Percentiles rank a stretch among this genome's conserved stretches.
Evolutionary conservation across 2,113 vertebrate species (phyloP).

Genomic region (Prietella phreatophila): DNA sequence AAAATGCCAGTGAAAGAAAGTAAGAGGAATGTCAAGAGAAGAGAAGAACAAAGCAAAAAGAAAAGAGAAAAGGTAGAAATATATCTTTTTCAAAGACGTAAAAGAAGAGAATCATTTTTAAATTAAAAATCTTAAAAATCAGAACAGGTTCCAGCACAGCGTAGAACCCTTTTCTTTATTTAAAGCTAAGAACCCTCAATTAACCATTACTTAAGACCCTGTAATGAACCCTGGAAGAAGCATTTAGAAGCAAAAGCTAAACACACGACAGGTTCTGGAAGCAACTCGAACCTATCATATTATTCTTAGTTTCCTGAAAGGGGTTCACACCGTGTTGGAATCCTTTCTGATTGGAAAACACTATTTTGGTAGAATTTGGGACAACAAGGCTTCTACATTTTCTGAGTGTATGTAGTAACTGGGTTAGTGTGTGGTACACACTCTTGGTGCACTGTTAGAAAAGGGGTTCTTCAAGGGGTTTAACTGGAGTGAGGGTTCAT

Average conservation of each 20-base stretch:
- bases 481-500: background rate
- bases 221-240: background rate
- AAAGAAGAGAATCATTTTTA: constrained; percentile 18
- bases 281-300: background rate
- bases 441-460: background rate
- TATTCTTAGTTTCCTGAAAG: background rate
- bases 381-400: background rate
- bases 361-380: background rate
- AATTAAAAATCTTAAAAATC: background rate
- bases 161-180: background rate
- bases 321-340: background rate
- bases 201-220: background rate
- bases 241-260: too few species aligned
- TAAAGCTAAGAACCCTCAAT: background rate
- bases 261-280: too few species aligned
- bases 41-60: constrained; percentile 17
- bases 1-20: too few species aligned
- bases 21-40: background rate
- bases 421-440: background rate
- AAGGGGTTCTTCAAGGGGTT: background rate
- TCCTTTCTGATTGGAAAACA: background rate
- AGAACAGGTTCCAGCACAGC: background rate
- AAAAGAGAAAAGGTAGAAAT: constrained; percentile 22
- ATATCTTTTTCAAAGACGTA: background rate
- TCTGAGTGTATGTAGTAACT: background rate